Percentiles rank a stretch among this genome's conserved stretches.
Conservation (phyloP, 2,888 invertebrate genomes). For the Priocnemis perturbator region DNA sequence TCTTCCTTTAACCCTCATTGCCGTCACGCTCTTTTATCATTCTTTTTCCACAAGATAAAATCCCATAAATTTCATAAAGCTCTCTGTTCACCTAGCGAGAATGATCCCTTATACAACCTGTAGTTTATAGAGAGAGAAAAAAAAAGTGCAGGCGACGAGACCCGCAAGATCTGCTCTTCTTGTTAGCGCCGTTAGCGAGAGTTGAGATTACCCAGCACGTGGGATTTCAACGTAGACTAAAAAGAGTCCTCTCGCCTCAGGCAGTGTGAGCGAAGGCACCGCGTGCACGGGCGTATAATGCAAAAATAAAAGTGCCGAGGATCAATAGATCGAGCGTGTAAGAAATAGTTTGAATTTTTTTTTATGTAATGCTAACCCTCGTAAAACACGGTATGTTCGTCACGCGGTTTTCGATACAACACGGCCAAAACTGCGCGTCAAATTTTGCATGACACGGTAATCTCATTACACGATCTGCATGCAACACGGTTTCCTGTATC, state of each 20-base stretch:
- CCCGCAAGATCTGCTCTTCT: constrained; percentile 34
- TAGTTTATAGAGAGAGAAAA: constrained; percentile 51
- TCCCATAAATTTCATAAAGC: constrained; percentile 48
- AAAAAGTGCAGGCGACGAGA: constrained; percentile 16
- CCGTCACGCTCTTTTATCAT: neutral
- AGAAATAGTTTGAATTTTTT: too few relatives aligned
- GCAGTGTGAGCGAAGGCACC: neutral
- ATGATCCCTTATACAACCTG: constrained; percentile 40
- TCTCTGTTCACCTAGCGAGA: constrained; percentile 22
- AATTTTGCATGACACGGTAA: too few relatives aligned
- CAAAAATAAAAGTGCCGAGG: too few relatives aligned
- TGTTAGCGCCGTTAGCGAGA: constrained; percentile 29
- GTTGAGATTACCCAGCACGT: constrained; percentile 46
- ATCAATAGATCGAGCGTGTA: too few relatives aligned
- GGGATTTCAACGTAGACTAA: constrained; percentile 42
- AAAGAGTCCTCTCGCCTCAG: constrained; percentile 14
- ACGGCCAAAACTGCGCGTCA: too few relatives aligned
- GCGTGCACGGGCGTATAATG: too few relatives aligned
- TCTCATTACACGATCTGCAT: too few relatives aligned
- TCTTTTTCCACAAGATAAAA: constrained; percentile 34
- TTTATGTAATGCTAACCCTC: too few relatives aligned
- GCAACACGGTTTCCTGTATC: too few relatives aligned
- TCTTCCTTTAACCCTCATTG: neutral
- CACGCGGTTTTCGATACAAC: too few relatives aligned
- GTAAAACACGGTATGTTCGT: too few relatives aligned